These are phyloP conservation scores for Lutra lutra DNA, from an alignment of 2,797 vertebrate species.

Conservation along the genomic window DNA sequence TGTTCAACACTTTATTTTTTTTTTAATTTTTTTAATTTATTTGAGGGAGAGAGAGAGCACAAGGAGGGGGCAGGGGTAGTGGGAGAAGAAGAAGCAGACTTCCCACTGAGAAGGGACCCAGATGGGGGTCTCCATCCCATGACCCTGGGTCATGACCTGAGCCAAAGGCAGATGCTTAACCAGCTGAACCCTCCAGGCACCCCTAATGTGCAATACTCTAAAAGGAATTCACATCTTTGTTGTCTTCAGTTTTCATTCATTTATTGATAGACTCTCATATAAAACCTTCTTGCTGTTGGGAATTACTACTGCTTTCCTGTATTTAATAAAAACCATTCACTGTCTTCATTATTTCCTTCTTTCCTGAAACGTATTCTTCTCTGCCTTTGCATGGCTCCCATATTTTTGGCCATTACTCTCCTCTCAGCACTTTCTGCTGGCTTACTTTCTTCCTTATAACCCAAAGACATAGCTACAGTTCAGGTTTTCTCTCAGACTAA, in stretches of 20 bases:
- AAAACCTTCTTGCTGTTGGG: not conserved
- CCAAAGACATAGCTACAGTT: not conserved
- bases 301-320: not conserved
- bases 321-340: not conserved
- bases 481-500: not conserved
- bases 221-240: not conserved
- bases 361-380: not conserved
- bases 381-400: not conserved
- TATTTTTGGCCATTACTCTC: fast-evolving
- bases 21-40: not conserved
- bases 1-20: not conserved
- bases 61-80: not conserved
- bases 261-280: not conserved
- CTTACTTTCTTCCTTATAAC: not conserved
- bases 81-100: not conserved
- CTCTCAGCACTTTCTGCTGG: not conserved
- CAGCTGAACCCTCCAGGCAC: not conserved
- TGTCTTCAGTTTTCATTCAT: not conserved
- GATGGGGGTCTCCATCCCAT: not conserved
- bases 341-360: not conserved
- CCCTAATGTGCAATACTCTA: not conserved
- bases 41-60: not conserved
- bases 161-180: not conserved
- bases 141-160: not conserved
- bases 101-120: not conserved